Conservation (phyloP, 1,140 invertebrate genomes). For the Penaeus indicus region DNA sequence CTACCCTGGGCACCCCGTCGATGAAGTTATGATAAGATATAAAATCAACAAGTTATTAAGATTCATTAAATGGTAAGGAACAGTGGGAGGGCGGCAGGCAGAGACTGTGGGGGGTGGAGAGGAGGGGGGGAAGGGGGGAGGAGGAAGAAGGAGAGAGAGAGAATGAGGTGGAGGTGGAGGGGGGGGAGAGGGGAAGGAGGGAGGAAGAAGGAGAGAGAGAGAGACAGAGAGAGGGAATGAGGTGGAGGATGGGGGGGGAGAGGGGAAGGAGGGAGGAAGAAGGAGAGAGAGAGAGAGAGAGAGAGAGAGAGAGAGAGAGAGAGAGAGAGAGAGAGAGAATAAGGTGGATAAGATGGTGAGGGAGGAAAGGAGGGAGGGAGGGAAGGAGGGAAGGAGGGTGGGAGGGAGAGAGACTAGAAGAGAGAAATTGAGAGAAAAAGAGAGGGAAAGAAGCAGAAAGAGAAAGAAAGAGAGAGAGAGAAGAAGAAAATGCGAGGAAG, state of each 20-base stretch:
- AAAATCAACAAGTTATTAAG: conserved; percentile 56
- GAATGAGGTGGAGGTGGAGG: background rate
- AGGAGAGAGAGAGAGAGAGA: background rate
- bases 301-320: background rate
- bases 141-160: background rate
- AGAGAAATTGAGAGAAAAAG: too few species aligned
- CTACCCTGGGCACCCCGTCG: conserved; percentile 2
- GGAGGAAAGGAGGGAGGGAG: background rate
- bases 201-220: background rate
- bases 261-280: background rate
- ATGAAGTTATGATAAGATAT: conserved; percentile 47
- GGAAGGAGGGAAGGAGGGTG: background rate
- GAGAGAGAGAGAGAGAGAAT: background rate
- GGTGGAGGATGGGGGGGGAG: background rate
- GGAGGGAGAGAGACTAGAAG: background rate
- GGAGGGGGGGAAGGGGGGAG: background rate
- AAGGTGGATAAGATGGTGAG: background rate
- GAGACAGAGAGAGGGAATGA: background rate
- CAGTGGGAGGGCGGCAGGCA: conserved; percentile 25
- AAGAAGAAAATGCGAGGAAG: too few species aligned
- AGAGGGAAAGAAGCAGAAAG: too few species aligned
- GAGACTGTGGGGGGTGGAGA: background rate
- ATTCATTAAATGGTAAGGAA: conserved; percentile 50
- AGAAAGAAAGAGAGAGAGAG: too few species aligned
- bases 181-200: background rate